These are phyloP conservation scores for Encarsia formosa DNA, from an alignment of 2,888 invertebrate species.

Conservation along the genomic window DNA sequence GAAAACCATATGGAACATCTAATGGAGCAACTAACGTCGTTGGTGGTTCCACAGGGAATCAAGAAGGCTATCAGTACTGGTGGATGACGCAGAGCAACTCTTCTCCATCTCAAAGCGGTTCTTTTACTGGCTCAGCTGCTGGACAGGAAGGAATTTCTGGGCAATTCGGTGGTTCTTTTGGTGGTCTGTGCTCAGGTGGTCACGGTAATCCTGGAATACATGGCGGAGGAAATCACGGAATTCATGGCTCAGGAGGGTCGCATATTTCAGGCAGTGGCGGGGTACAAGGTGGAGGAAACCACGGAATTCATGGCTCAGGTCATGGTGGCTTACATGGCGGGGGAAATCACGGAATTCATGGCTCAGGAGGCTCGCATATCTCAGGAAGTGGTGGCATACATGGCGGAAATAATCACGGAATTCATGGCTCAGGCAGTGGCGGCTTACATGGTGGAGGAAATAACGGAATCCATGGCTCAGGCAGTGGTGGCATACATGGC, in stretches of 20 bases:
- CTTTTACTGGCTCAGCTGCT: neutral
- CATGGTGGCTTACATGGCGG: neutral
- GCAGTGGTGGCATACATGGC: neutral
- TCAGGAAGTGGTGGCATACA: too few relatives aligned
- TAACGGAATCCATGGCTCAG: neutral
- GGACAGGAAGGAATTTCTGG: neutral
- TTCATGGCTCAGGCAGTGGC: neutral
- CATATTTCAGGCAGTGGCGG: neutral
- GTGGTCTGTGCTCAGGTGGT: neutral
- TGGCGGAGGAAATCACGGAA: neutral
- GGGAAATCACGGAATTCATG: neutral
- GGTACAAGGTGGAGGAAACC: neutral
- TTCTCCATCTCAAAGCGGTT: conserved; percentile 26
- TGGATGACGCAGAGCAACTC: conserved; percentile 31
- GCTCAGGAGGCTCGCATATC: too few relatives aligned
- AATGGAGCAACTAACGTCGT: conserved; percentile 1
- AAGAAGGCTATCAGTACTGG: conserved; percentile 20
- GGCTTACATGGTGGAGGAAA: neutral
- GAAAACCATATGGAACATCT: too few relatives aligned
- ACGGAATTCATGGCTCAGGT: neutral
- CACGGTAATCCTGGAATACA: neutral
- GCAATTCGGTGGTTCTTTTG: neutral
- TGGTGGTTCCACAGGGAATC: neutral
- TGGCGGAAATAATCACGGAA: neutral
- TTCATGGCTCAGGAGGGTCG: neutral